Conservation (phyloP, 92 coral and sea anemone species). For the Meandrina meandrites region DNA sequence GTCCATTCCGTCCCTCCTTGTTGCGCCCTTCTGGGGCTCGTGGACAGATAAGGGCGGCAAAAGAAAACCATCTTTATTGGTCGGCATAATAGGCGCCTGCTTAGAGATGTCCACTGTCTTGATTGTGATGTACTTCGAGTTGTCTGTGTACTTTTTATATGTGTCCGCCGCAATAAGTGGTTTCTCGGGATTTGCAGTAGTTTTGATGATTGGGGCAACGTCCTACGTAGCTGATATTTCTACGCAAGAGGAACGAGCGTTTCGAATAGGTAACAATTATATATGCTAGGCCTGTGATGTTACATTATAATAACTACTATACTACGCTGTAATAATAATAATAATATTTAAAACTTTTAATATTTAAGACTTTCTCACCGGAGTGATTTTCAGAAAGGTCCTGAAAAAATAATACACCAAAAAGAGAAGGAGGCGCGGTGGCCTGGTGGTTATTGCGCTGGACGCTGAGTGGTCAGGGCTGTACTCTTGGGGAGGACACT, state of each 20-base stretch:
- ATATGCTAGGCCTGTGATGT: too few relatives aligned
- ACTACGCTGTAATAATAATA: too few relatives aligned
- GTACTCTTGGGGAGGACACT: too few relatives aligned
- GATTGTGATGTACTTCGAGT: constrained; percentile 66
- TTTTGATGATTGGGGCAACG: constrained; percentile 63
- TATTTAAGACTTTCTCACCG: too few relatives aligned
- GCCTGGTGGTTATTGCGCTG: too few relatives aligned
- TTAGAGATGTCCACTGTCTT: constrained; percentile 50
- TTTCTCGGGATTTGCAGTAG: constrained; percentile 60
- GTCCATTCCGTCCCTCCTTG: constrained; percentile 59
- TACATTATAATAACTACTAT: too few relatives aligned
- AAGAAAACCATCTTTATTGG: constrained; percentile 54
- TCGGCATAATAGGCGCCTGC: constrained; percentile 61
- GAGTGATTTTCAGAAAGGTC: too few relatives aligned
- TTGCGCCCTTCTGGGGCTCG: constrained; percentile 63
- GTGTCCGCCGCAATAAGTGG: constrained; percentile 67
- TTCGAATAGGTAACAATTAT: constrained; percentile 65
- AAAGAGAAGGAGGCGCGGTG: too few relatives aligned
- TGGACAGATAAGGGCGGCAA: constrained; percentile 76
- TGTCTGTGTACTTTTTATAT: constrained; percentile 61
- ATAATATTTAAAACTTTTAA: too few relatives aligned
- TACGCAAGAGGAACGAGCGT: constrained; percentile 44
- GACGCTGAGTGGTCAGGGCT: too few relatives aligned
- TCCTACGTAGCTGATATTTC: constrained; percentile 78
- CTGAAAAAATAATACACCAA: too few relatives aligned